phyloP scores from a whole-genome alignment of 1,140 invertebrate genomes.

The Delia radicum region DNA sequence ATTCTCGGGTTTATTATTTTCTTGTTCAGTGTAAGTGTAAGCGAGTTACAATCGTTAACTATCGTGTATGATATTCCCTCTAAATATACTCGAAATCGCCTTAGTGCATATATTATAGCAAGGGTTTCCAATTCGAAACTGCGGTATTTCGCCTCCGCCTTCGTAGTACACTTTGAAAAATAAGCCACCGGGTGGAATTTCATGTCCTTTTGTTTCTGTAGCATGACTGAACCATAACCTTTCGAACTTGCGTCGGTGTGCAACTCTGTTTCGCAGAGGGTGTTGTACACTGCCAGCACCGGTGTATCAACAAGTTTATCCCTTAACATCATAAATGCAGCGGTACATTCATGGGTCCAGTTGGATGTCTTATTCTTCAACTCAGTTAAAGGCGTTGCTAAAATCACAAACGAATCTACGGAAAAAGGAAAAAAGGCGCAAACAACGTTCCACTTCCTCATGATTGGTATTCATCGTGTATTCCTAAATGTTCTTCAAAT shows the following conservation, averaged over 20 bases:
- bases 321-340: background rate
- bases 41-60: background rate
- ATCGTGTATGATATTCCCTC: background rate
- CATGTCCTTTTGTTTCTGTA: background rate
- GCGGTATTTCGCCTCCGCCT: background rate
- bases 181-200: background rate
- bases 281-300: background rate
- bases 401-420: background rate
- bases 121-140: background rate
- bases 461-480: background rate
- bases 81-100: background rate
- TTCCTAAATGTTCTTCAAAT: background rate
- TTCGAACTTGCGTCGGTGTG: background rate
- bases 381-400: background rate
- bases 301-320: background rate
- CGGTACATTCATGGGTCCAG: background rate
- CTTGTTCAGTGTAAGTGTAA: background rate
- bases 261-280: background rate
- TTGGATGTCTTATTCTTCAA: background rate
- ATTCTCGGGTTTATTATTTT: constrained; percentile 40
- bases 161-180: background rate
- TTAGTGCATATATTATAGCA: background rate
- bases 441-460: background rate
- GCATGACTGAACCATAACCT: background rate
- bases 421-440: constrained; percentile 9